Percentiles rank a stretch among this genome's conserved stretches.
Evolutionary conservation across 2,888 invertebrate genomes (phyloP).

Genomic region (Alsophila aescularia): DNA sequence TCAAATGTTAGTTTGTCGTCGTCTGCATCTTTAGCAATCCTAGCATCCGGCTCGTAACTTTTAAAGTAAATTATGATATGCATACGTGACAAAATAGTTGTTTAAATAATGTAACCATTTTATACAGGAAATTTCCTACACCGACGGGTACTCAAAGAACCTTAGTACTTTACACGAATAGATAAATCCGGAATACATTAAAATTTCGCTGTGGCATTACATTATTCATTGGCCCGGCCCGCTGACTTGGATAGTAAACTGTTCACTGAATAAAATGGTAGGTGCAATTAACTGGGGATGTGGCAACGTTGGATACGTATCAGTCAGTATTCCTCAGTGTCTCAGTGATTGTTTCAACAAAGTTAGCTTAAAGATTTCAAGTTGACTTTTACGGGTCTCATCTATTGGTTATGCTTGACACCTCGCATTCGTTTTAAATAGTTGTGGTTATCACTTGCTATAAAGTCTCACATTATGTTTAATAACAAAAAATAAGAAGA

Average conservation of each 20-base stretch:
- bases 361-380: too few species aligned
- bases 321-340: too few species aligned
- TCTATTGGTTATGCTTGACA: too few species aligned
- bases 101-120: constrained; percentile 20
- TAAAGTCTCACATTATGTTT: too few species aligned
- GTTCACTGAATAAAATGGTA: constrained; percentile 49
- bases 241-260: constrained; percentile 39
- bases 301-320: background rate
- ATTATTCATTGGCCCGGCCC: constrained; percentile 52
- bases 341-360: too few species aligned
- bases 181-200: constrained; percentile 55
- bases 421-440: too few species aligned
- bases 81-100: constrained; percentile 14
- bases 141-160: constrained; percentile 38
- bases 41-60: background rate
- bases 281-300: constrained; percentile 44
- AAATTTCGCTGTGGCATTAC: constrained; percentile 47
- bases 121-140: constrained; percentile 20
- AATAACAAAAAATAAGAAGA: too few species aligned
- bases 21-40: background rate
- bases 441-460: too few species aligned
- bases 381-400: too few species aligned
- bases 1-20: too few species aligned
- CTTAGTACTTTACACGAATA: constrained; percentile 49
- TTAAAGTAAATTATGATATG: constrained; percentile 3